Conservation (phyloP, 2,797 vertebrate species). For the Danio albolineatus region DNA sequence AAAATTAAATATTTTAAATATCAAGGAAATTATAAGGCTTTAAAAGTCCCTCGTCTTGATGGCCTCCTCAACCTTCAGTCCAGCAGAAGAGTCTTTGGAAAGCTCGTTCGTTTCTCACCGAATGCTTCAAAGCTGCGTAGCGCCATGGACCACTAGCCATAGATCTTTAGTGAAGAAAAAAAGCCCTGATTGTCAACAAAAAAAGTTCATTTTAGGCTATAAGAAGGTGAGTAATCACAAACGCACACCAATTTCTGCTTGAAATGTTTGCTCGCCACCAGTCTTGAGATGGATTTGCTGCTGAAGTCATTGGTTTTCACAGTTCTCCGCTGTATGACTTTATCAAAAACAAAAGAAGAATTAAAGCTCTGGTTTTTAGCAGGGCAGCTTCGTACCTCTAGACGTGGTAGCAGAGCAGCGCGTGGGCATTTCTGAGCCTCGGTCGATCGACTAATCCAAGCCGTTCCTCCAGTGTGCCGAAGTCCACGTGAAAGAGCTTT, state of each 20-base stretch:
- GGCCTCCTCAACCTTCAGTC: constrained; percentile 53
- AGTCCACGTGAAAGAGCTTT: constrained; percentile 33
- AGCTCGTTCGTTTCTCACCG: constrained; percentile 17
- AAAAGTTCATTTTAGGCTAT: constrained; percentile 60
- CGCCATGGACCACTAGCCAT: constrained; percentile 45
- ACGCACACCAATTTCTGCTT: constrained; percentile 44
- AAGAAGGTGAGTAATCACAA: constrained; percentile 64
- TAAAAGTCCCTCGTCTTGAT: constrained; percentile 66
- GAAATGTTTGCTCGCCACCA: constrained; percentile 52
- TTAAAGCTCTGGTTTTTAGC: constrained; percentile 65
- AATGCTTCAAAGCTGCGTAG: constrained; percentile 4
- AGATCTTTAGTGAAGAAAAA: constrained; percentile 60
- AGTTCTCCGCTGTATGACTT: constrained; percentile 41
- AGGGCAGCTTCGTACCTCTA: constrained; percentile 33
- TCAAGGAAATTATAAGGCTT: constrained; percentile 76
- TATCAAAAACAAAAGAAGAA: constrained; percentile 51
- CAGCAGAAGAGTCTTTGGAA: constrained; percentile 39
- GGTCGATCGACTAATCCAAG: constrained; percentile 25
- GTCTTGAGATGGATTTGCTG: constrained; percentile 29
- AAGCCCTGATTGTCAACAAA: constrained; percentile 81
- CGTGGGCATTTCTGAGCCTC: constrained; percentile 9
- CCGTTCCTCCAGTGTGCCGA: constrained; percentile 37
- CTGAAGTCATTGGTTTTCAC: constrained; percentile 41
- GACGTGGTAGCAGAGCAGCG: constrained; percentile 50
- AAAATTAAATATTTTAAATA: constrained; percentile 77